A percentile compares a stretch with the other conserved stretches of the same genome.
Conservation (phyloP, 2,797 vertebrate genomes). For the Coracias cyanogaster region DNA sequence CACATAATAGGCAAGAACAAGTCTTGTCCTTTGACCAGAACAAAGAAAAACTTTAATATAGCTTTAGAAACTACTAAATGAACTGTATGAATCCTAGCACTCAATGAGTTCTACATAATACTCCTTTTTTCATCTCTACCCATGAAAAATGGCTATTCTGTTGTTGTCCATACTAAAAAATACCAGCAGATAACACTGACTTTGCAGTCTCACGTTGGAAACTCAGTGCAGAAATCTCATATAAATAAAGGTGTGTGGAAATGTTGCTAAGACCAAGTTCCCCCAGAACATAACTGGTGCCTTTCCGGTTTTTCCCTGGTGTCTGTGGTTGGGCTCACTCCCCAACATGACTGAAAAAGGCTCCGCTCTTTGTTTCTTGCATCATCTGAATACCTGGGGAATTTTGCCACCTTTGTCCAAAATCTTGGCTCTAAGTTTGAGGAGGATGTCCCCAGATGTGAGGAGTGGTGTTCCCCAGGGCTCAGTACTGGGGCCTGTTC, state of each 20-base stretch:
- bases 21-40: background rate
- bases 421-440: background rate
- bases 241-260: accelerated
- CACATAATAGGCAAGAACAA: background rate
- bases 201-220: background rate
- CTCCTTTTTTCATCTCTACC: background rate
- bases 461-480: too few species aligned
- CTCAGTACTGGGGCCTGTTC: too few species aligned
- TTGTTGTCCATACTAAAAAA: background rate
- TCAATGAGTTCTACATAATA: background rate
- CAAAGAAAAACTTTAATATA: background rate
- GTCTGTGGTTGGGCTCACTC: background rate
- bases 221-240: background rate
- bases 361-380: background rate
- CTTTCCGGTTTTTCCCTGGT: background rate
- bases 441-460: background rate
- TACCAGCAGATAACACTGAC: background rate
- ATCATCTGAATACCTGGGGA: background rate
- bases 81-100: background rate
- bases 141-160: background rate
- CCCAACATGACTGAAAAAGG: background rate
- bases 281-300: background rate
- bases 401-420: background rate
- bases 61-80: background rate
- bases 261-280: background rate